Base-by-base conservation (phyloP, 2,113 vertebrate genomes). In the Xenopus tropicalis region DNA sequence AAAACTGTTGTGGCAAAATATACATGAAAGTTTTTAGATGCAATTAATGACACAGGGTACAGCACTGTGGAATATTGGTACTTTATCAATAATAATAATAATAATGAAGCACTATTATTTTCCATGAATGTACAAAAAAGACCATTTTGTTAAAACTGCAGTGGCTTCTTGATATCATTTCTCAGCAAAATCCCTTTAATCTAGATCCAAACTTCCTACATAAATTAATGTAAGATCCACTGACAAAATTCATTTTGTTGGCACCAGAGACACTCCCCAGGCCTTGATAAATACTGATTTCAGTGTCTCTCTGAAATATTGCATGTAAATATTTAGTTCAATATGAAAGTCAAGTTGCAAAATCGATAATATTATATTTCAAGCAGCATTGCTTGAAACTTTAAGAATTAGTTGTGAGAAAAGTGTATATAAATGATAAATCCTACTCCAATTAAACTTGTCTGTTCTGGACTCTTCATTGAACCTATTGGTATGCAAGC, bases 281-380 rank as follows among this genome's bases (percentile, higher is more conserved):
- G 25, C 14, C 61, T 25, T 42, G 25, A 63, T 63, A 63, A 63
- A 63, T 63, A 19, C 29, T n/a, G 25, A 14, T 63, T 63, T 42
- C 19, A 37, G 22, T 19, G 61, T 63, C 61, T 37, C 29, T n/a
- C 24, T 63, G 61, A 63, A 63, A 19, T 17, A 63, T 63, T 11
- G 25, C 61, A 63, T 42, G 25, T 63, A 63, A 42, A 63, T 63
- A 63, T 63, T 63, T 63, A 37, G 61, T 63, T 63, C 12, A 63
- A 63, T 63, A 37, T 63, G 8, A 63, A 63, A 63, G 17, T 63
- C 61, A 63, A 63, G 17, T 63, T 16, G 24, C 13, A 63, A 63
- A 63, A 63, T 63, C 24, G 14, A 63, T 63, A 63, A 19, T 42
- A 29, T 14, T 63, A 17, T 63, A 63, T 25, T 42, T 63, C 61